Conservation (phyloP, 2,113 vertebrate species). For the Beaufortia kweichowensis region DNA sequence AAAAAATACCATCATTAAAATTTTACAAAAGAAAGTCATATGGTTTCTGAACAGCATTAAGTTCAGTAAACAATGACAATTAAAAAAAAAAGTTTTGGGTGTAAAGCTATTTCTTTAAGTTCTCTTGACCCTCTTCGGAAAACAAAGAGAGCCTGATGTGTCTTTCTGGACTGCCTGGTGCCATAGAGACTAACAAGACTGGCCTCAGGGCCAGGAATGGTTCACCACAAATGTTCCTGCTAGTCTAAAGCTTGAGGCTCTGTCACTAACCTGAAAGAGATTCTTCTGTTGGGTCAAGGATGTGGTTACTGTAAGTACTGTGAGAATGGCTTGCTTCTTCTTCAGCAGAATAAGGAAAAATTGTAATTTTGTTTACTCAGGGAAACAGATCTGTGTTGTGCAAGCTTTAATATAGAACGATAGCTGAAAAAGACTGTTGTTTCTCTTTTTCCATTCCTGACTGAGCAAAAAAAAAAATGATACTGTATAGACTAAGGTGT, state of each 20-base stretch:
- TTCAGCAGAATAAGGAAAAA: slow-evolving; percentile 1
- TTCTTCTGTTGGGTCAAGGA: slow-evolving; percentile 39
- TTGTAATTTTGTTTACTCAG: slow-evolving; percentile 1
- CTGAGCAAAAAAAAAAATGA: background rate
- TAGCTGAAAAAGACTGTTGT: slow-evolving; percentile 23
- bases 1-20: too few relatives aligned
- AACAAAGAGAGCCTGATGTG: slow-evolving; percentile 43
- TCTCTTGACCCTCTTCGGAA: slow-evolving; percentile 6
- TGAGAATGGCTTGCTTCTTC: slow-evolving; percentile 22
- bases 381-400: background rate
- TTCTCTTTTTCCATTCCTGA: background rate
- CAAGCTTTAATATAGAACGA: slow-evolving; percentile 20
- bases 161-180: slow-evolving; percentile 46
- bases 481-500: too few relatives aligned
- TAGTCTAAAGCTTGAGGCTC: slow-evolving; percentile 32
- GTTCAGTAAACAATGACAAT: too few relatives aligned
- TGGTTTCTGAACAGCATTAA: too few relatives aligned
- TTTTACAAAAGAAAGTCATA: too few relatives aligned
- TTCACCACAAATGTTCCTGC: slow-evolving; percentile 51
- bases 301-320: slow-evolving; percentile 31
- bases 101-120: background rate
- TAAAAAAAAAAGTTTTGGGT: too few relatives aligned
- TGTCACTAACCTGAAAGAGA: slow-evolving; percentile 45
- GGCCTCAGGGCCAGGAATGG: slow-evolving; percentile 31
- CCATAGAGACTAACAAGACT: slow-evolving; percentile 34